Conservation (phyloP, 1,140 invertebrate genomes). For the Gryllus bimaculatus region DNA sequence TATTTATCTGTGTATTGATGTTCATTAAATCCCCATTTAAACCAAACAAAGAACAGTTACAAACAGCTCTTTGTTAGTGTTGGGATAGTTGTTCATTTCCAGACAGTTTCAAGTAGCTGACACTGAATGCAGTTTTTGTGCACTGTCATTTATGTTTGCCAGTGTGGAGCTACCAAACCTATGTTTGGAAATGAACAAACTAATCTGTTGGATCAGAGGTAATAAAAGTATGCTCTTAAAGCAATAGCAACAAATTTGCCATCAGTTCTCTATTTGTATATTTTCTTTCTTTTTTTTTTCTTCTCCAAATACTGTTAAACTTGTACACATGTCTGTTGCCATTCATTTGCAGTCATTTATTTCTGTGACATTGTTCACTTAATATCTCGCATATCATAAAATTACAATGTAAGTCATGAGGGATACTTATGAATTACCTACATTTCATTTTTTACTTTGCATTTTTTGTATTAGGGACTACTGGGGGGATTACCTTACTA, state of each 20-base stretch:
- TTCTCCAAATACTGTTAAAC: no score
- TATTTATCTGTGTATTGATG: conserved; percentile 2
- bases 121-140: neutral
- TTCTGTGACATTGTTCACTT: no score
- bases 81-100: neutral
- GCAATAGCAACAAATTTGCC: no score
- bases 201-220: neutral
- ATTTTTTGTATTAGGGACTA: neutral
- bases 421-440: neutral
- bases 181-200: neutral
- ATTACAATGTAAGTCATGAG: no score
- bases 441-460: neutral
- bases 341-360: no score
- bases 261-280: no score
- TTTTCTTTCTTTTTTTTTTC: no score
- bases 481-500: neutral
- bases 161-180: neutral
- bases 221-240: no score
- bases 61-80: neutral
- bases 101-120: neutral
- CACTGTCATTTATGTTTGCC: neutral
- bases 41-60: neutral
- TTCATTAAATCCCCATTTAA: neutral
- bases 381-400: no score
- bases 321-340: no score